Evolutionary conservation across 2,888 invertebrate species (phyloP).

Genomic region (Apamea sordens): DNA sequence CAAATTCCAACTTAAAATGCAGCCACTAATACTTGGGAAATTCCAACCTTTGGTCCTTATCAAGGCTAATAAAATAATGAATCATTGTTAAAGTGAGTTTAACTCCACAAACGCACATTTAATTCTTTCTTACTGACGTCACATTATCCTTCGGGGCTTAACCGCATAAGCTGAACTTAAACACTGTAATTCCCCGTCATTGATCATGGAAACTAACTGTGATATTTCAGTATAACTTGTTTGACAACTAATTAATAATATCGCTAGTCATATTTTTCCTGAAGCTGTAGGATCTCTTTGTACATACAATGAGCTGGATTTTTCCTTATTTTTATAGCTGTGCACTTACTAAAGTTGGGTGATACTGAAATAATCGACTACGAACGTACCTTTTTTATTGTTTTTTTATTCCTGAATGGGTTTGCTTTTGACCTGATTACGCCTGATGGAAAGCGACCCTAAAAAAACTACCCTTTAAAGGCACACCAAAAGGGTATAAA

Average conservation of each 20-base stretch:
- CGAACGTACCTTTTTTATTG: too few relatives aligned
- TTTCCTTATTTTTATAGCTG: slow-evolving; percentile 2
- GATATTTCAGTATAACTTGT: slow-evolving; percentile 3
- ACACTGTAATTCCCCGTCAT: slow-evolving; percentile 10
- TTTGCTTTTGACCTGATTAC: background rate
- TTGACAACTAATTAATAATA: slow-evolving; percentile 7
- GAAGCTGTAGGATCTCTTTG: slow-evolving; percentile 13
- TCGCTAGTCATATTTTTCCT: slow-evolving; percentile 14
- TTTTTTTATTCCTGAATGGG: too few relatives aligned
- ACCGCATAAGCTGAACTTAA: background rate
- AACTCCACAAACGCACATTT: background rate
- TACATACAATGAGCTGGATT: background rate
- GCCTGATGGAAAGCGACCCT: background rate
- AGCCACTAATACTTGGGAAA: slow-evolving; percentile 13
- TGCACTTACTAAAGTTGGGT: background rate
- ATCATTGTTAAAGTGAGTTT: slow-evolving; percentile 27
- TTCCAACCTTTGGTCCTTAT: slow-evolving; percentile 22
- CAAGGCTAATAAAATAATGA: slow-evolving; percentile 34
- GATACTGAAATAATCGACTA: background rate
- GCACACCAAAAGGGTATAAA: background rate
- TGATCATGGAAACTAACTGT: slow-evolving; percentile 1
- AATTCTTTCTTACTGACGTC: slow-evolving; percentile 22
- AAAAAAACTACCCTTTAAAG: background rate
- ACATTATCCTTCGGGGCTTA: background rate
- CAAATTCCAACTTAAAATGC: slow-evolving; percentile 2